Base-by-base conservation (phyloP, 2,888 invertebrate species). In the Xestia c-nigrum region DNA sequence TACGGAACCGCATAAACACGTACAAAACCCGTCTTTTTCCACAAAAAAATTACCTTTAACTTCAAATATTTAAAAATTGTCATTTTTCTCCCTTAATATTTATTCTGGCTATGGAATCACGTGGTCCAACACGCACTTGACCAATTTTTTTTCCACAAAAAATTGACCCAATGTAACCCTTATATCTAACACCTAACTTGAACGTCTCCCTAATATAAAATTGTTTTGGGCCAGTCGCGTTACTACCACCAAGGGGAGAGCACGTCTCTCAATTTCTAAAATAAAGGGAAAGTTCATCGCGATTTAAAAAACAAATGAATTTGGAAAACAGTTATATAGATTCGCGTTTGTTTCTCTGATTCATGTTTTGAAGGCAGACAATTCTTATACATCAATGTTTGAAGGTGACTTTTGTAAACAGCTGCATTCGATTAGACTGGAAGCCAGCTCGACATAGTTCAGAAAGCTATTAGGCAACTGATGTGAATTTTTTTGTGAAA, bases 181-280 rank as follows among this genome's bases (percentile, higher is more conserved):
- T n/a, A 7, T 31, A 43, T 43, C 31, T 31, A 72, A 24, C 72
- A 9, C 43, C 46, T 6, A 16, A 14, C n/a, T n/a, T 46, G 4
- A 3, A 4, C 31, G n/a, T 74, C 74, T 3, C 74, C 74, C 59
- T 59, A 19, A 19, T 55, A 74, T 57, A 43, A 71, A 70, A 31
- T 43, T 21, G 2, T 10, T 38, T 46, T n/a, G 19, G 4, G 46
- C 16, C 74, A 74, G 74, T 74, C 24, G 47, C 24, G 3, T 47
- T 6, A 2, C 4, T 40, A 57, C 40, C 4, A 47, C 12, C 38
- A 12, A 74, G 40, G 59, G 59, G 59, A 47, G 1, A 14, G 74
- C 74, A 16, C 21, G 74, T n/a, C 24, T 7, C 38, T 19, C 6
- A 16, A 1, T 5, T 12, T 0, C 7, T 40, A 40, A 40, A 7